phyloP scores from a whole-genome alignment of 2,888 invertebrate genomes.

The Drosophila phalerata region DNA sequence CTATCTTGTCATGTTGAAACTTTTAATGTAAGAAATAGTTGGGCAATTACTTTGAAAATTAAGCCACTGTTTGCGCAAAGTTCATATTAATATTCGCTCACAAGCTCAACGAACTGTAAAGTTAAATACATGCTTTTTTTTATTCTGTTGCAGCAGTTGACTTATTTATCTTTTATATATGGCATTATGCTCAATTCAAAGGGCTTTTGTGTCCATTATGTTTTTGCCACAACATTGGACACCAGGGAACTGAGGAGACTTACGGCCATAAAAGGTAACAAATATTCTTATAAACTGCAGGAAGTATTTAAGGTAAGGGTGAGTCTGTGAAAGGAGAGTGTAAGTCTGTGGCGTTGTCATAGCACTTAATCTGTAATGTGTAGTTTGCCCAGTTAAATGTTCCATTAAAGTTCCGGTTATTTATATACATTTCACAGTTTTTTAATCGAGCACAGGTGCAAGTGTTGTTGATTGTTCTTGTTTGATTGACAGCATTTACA shows the following conservation, averaged over 20 bases:
- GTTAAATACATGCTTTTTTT: not conserved
- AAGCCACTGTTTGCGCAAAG: not conserved
- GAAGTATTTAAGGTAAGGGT: not conserved
- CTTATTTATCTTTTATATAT: not conserved
- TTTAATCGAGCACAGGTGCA: not conserved
- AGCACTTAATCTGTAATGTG: constrained; percentile 21
- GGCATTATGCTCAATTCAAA: not conserved
- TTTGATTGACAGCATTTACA: constrained; percentile 1
- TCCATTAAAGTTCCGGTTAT: not conserved
- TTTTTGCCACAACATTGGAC: not conserved
- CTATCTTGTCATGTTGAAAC: not conserved
- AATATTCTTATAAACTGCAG: not conserved
- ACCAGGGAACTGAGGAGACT: not conserved
- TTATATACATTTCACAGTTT: not conserved
- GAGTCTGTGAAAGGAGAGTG: not conserved
- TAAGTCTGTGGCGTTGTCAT: constrained; percentile 27
- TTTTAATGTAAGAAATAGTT: not conserved
- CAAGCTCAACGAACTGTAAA: not conserved
- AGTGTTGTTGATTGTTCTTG: constrained; percentile 7
- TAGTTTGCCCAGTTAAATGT: constrained; percentile 3
- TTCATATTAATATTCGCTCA: not conserved
- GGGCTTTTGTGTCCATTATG: not conserved
- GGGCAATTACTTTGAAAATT: not conserved
- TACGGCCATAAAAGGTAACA: not conserved
- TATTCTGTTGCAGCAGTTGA: not conserved